These are phyloP conservation scores for Hypothenemus hampei DNA, from an alignment of 1,140 invertebrate genomes.

Conservation along the genomic window DNA sequence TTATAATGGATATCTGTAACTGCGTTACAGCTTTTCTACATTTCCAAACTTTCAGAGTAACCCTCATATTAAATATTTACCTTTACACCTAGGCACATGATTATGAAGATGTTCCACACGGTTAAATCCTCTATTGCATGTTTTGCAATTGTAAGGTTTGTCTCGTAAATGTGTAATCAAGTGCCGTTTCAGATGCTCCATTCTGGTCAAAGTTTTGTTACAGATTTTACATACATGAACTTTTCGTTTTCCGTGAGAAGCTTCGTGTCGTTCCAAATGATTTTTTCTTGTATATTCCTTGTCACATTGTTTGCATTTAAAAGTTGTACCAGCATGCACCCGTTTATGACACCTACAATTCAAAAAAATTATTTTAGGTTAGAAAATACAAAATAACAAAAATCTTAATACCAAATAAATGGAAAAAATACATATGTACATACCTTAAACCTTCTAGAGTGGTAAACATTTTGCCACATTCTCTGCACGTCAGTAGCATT, in stretches of 20 bases:
- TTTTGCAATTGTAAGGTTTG: slow-evolving; percentile 50
- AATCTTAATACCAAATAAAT: neutral
- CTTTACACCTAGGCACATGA: slow-evolving; percentile 44
- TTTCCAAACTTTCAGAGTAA: too few species aligned
- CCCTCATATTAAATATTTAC: slow-evolving; percentile 7
- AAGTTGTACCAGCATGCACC: slow-evolving; percentile 36
- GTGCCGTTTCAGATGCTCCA: slow-evolving; percentile 43
- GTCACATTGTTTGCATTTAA: slow-evolving; percentile 41
- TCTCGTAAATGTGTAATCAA: slow-evolving; percentile 42
- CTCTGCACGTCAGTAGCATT: slow-evolving; percentile 38
- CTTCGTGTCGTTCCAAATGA: slow-evolving; percentile 40
- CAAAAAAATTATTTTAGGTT: slow-evolving; percentile 4
- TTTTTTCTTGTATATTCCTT: slow-evolving; percentile 40
- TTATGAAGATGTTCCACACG: slow-evolving; percentile 48
- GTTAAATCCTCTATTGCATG: slow-evolving; percentile 52
- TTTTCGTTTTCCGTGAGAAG: slow-evolving; percentile 38
- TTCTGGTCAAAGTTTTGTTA: slow-evolving; percentile 41
- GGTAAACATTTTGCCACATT: slow-evolving; percentile 41
- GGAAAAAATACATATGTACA: neutral
- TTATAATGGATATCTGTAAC: too few species aligned
- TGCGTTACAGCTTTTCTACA: too few species aligned
- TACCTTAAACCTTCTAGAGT: slow-evolving; percentile 37
- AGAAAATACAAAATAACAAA: neutral
- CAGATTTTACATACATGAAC: slow-evolving; percentile 43
- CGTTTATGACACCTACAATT: slow-evolving; percentile 40